phyloP scores from a whole-genome alignment of 1,140 invertebrate genomes.

The Araneus ventricosus region DNA sequence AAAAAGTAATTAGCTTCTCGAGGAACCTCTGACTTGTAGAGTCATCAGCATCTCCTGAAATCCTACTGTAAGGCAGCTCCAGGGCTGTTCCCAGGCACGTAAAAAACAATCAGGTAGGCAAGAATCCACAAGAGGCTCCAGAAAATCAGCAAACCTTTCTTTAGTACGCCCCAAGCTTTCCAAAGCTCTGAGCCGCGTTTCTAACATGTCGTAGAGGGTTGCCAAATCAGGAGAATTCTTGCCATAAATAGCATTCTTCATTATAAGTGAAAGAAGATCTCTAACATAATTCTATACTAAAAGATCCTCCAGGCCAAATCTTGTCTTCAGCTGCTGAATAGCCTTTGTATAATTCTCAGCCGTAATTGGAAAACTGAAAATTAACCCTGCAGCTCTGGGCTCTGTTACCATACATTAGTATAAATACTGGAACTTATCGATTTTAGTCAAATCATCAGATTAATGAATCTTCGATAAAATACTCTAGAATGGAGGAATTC shows the following conservation, averaged over 20 bases:
- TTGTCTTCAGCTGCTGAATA: not conserved
- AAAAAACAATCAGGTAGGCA: not conserved
- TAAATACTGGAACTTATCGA: slow-evolving; percentile 9
- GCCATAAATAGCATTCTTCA: not conserved
- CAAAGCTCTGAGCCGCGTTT: not conserved
- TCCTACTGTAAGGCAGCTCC: too few relatives aligned
- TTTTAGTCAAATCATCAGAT: not conserved
- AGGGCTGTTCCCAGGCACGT: too few relatives aligned
- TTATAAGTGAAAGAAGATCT: not conserved
- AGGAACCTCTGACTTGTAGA: not conserved
- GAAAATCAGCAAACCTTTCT: not conserved
- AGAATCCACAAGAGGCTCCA: not conserved
- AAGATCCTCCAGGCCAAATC: not conserved
- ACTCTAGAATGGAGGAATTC: not conserved
- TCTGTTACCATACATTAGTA: not conserved
- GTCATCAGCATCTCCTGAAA: too few relatives aligned
- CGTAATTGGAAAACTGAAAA: not conserved
- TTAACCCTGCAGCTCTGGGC: not conserved
- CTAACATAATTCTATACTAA: not conserved
- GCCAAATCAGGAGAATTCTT: not conserved
- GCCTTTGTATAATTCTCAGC: not conserved
- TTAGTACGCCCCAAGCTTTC: not conserved
- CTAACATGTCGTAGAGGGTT: not conserved
- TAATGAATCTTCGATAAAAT: not conserved
- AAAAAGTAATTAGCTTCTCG: not conserved